Percentiles rank a stretch among this genome's conserved stretches.
These are phyloP conservation scores for Furnarius figulus DNA, from an alignment of 2,113 vertebrate species.

Conservation along the genomic window DNA sequence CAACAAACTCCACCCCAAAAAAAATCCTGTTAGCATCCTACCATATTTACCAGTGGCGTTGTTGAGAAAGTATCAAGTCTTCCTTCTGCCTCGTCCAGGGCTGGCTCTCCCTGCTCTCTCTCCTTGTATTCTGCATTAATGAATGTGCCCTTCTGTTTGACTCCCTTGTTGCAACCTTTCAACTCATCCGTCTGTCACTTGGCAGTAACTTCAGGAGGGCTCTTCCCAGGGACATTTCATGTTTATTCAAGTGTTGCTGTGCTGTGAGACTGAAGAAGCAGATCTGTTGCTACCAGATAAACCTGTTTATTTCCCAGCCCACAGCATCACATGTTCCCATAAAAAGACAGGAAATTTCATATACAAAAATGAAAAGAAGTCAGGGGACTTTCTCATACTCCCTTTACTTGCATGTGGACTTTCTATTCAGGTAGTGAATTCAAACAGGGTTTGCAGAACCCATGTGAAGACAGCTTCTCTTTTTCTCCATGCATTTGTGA, in stretches of 20 bases:
- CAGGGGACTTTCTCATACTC: background rate
- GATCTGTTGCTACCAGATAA: slow-evolving; percentile 13
- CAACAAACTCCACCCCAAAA: fast-evolving
- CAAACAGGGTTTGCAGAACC: background rate
- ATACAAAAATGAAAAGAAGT: background rate
- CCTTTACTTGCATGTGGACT: background rate
- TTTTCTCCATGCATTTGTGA: background rate
- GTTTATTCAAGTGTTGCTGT: slow-evolving; percentile 53
- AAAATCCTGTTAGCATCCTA: background rate
- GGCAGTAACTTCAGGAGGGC: background rate
- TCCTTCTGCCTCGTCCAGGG: background rate
- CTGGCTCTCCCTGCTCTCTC: background rate
- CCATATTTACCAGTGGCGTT: background rate
- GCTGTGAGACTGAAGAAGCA: slow-evolving; percentile 28
- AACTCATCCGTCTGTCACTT: slow-evolving; percentile 50
- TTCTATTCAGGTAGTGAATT: background rate
- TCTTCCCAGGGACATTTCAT: slow-evolving; percentile 5
- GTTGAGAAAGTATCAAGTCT: background rate
- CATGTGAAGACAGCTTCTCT: background rate
- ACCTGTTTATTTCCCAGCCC: slow-evolving; percentile 19
- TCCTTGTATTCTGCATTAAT: slow-evolving; percentile 10
- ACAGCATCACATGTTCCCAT: background rate
- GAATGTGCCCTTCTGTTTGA: slow-evolving; percentile 29
- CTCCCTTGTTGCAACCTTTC: background rate
- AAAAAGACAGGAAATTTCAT: background rate